Percentiles rank a stretch among this genome's conserved stretches.
phyloP scores from a whole-genome alignment of 2,888 invertebrate species.

The Timema cristinae region DNA sequence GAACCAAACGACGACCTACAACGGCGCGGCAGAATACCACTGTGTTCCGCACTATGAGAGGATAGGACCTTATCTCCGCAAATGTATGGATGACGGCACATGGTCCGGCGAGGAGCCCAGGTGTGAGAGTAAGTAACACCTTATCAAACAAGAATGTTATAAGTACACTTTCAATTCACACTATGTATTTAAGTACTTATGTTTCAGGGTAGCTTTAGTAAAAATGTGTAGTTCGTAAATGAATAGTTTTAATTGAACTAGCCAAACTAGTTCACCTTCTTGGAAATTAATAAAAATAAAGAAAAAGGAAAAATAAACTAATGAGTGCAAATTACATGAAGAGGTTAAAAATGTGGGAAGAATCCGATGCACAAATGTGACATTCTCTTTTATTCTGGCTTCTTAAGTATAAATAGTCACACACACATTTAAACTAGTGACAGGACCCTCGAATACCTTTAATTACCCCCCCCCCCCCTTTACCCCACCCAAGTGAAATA shows the following conservation, averaged over 20 bases:
- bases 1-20: conserved; percentile 78
- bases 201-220: no score
- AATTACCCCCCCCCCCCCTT: no score
- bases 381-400: background rate
- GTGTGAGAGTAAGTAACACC: conserved; percentile 61
- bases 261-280: no score
- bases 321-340: background rate
- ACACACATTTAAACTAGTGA: background rate
- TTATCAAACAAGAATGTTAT: background rate
- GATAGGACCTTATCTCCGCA: conserved; percentile 75
- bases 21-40: conserved; percentile 83
- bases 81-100: conserved; percentile 75
- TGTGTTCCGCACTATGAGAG: conserved; percentile 81
- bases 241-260: background rate
- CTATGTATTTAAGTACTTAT: no score
- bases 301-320: no score
- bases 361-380: no score
- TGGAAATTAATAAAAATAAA: no score
- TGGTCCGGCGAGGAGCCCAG: conserved; percentile 87
- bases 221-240: background rate
- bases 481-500: no score
- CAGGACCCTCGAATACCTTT: no score
- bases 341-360: background rate
- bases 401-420: background rate
- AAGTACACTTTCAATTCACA: background rate